Conservation (phyloP, 2,113 vertebrate genomes). For the Vidua macroura region DNA sequence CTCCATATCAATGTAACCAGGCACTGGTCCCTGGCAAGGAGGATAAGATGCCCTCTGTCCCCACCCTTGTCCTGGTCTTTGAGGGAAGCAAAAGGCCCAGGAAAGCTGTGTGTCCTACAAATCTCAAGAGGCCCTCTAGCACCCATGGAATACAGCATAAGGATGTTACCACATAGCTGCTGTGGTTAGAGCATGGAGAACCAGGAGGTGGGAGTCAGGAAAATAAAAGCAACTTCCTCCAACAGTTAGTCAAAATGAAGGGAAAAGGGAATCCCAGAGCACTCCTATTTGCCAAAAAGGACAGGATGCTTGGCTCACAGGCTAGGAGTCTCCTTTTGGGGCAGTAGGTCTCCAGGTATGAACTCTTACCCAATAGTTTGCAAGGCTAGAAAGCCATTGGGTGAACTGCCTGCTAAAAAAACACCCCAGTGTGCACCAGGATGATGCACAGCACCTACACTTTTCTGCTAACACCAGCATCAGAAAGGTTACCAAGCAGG, state of each 20-base stretch:
- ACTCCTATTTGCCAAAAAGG: not conserved
- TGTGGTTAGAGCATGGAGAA: not conserved
- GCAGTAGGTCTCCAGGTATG: not conserved
- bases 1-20: accelerated
- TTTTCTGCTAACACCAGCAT: not conserved
- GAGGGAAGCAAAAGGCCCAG: not conserved
- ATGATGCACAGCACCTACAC: accelerated
- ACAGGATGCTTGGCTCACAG: not conserved
- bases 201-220: accelerated
- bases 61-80: not conserved
- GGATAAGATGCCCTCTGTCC: not conserved
- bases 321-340: not conserved
- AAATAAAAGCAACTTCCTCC: not conserved
- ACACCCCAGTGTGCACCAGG: not conserved
- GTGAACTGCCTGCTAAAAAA: not conserved
- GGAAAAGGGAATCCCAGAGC: not conserved
- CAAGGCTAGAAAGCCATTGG: not conserved
- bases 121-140: not conserved
- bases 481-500: not conserved
- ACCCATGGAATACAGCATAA: not conserved
- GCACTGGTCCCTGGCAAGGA: not conserved
- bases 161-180: not conserved
- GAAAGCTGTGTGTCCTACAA: not conserved
- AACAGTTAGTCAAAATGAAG: not conserved
- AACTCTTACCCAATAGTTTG: not conserved